phyloP scores from a whole-genome alignment of 2,888 invertebrate genomes.

The Stenotaenia linearis region DNA sequence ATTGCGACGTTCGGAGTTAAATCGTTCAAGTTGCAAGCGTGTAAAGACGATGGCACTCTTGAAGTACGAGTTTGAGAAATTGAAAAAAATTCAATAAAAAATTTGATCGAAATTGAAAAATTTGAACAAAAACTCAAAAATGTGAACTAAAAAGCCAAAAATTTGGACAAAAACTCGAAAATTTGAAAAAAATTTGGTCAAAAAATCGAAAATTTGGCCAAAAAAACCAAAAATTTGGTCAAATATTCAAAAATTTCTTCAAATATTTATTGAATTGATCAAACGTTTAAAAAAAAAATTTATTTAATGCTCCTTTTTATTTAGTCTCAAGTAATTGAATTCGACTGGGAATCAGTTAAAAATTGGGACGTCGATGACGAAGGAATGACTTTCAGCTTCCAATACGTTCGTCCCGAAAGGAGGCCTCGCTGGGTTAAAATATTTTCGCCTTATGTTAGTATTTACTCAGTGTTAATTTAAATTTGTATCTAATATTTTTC shows the following conservation, averaged over 20 bases:
- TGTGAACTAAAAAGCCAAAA: too few species aligned
- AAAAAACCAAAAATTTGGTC: too few species aligned
- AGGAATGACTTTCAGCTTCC: constrained; percentile 82
- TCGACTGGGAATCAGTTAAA: constrained; percentile 75
- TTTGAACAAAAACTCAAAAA: too few species aligned
- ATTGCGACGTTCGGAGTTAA: constrained; percentile 63
- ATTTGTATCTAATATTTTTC: constrained; percentile 37
- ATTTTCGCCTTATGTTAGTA: constrained; percentile 79
- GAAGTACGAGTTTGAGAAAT: too few species aligned
- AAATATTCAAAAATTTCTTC: constrained; percentile 30
- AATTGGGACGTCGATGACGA: constrained; percentile 89
- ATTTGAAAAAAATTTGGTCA: too few species aligned
- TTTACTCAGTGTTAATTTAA: constrained; percentile 37
- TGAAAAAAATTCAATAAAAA: too few species aligned
- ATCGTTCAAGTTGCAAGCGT: constrained; percentile 70
- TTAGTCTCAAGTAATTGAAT: constrained; percentile 68
- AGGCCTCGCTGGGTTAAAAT: constrained; percentile 79
- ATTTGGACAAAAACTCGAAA: too few species aligned
- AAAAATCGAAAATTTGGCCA: too few species aligned
- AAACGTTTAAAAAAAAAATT: too few species aligned
- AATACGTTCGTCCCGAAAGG: constrained; percentile 74
- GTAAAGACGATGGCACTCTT: constrained; percentile 70
- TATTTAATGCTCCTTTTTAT: constrained; percentile 19
- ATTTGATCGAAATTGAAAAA: too few species aligned
- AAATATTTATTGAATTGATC: background rate